Conservation (phyloP, 37 sponge, comb jelly and placozoan species). For the Spongilla lacustris region DNA sequence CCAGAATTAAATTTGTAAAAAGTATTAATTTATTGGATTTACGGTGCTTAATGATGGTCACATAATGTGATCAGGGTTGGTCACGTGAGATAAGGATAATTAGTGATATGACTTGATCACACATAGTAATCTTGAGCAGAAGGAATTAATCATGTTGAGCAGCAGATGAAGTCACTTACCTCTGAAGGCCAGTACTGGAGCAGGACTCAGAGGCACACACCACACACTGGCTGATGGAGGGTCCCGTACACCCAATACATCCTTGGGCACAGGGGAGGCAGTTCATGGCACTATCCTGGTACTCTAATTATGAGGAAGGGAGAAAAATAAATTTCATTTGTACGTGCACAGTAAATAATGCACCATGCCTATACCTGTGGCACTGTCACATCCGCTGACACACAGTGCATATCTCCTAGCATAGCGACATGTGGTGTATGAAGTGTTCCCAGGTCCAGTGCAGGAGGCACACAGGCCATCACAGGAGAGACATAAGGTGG, state of each 20-base stretch:
- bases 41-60: no score
- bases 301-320: conserved; percentile 15
- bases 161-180: no score
- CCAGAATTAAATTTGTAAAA: neutral
- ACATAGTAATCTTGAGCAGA: no score
- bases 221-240: conserved; percentile 20
- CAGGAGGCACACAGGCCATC: conserved; percentile 42
- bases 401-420: neutral
- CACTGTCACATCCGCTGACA: conserved; percentile 3
- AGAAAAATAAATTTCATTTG: neutral
- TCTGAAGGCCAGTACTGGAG: neutral
- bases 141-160: no score
- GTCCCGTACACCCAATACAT: conserved; percentile 46
- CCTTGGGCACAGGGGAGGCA: conserved; percentile 24
- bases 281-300: neutral
- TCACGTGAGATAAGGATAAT: no score
- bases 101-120: no score
- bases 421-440: neutral
- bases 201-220: conserved; percentile 8
- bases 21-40: no score
- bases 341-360: neutral
- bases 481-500: conserved; percentile 41
- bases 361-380: neutral
- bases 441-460: neutral
- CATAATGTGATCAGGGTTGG: no score